A percentile compares a stretch with the other conserved stretches of the same genome.
phyloP scores from a whole-genome alignment of 2,888 invertebrate genomes.

The Pheosia gnoma region DNA sequence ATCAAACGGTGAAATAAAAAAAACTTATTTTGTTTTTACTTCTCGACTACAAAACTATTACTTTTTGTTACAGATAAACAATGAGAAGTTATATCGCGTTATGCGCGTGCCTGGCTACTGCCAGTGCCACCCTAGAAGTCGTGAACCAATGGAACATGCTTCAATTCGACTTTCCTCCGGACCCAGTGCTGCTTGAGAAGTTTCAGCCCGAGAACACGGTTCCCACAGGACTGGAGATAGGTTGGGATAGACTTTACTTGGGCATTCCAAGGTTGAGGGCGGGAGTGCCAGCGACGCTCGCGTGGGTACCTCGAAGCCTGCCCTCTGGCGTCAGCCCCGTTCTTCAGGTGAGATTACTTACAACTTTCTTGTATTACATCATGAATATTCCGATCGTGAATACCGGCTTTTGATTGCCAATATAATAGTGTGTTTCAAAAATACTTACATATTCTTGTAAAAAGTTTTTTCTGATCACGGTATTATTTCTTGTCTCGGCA shows the following conservation, averaged over 20 bases:
- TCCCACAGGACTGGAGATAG: slow-evolving; percentile 90
- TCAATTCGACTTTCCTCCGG: slow-evolving; percentile 87
- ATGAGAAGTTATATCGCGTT: slow-evolving; percentile 59
- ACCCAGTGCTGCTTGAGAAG: slow-evolving; percentile 82
- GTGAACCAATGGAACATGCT: slow-evolving; percentile 88
- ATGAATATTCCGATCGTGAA: neutral
- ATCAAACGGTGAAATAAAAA: too few species aligned
- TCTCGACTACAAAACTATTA: neutral
- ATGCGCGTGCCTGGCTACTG: slow-evolving; percentile 60
- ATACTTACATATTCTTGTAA: neutral
- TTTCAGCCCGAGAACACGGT: slow-evolving; percentile 90
- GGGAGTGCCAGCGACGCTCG: slow-evolving; percentile 91
- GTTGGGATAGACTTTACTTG: slow-evolving; percentile 89
- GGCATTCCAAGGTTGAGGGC: slow-evolving; percentile 89
- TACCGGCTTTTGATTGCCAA: neutral
- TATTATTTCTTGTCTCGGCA: too few species aligned
- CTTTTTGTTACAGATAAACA: slow-evolving; percentile 28
- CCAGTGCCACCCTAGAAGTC: slow-evolving; percentile 82
- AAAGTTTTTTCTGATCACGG: too few species aligned
- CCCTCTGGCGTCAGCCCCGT: slow-evolving; percentile 88
- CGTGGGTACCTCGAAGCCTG: slow-evolving; percentile 86
- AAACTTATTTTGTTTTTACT: too few species aligned
- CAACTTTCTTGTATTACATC: slow-evolving; percentile 24
- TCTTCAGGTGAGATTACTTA: slow-evolving; percentile 78
- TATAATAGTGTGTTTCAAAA: neutral